phyloP scores from a whole-genome alignment of 2,113 vertebrate species.

The Terrapene triunguis region DNA sequence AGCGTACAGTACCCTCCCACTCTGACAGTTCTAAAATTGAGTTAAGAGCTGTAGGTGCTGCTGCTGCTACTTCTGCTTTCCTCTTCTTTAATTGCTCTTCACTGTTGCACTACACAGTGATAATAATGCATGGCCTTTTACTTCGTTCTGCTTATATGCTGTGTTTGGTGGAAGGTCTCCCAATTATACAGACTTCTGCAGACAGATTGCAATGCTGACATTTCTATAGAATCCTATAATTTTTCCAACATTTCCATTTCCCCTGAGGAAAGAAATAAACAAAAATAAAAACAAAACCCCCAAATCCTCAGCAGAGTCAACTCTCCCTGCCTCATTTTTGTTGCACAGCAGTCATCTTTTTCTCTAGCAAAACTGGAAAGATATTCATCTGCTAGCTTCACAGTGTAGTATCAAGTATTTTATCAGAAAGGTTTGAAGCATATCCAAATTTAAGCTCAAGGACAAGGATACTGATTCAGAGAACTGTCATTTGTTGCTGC shows the following conservation, averaged over 20 bases:
- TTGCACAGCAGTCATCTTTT: conserved; percentile 18
- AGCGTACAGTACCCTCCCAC: conserved; percentile 55
- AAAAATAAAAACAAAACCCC: neutral
- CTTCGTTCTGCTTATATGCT: conserved; percentile 39
- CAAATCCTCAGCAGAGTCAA: neutral
- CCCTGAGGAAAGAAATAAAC: neutral
- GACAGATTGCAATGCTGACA: conserved; percentile 45
- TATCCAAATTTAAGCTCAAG: conserved; percentile 58
- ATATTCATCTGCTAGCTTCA: conserved; percentile 42
- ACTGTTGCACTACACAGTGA: conserved; percentile 42
- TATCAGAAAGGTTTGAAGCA: conserved; percentile 60
- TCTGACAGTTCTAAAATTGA: conserved; percentile 42
- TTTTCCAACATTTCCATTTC: conserved; percentile 51
- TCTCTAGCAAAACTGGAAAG: conserved; percentile 13
- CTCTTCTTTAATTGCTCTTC: conserved; percentile 55
- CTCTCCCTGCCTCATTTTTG: neutral
- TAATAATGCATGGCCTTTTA: conserved; percentile 60
- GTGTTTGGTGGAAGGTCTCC: conserved; percentile 56
- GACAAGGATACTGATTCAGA: conserved; percentile 45
- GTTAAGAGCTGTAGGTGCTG: neutral
- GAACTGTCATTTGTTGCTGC: conserved; percentile 47
- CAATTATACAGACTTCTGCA: conserved; percentile 54
- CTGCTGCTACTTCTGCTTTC: conserved; percentile 40
- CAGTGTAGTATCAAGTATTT: conserved; percentile 24
- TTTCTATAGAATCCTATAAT: conserved; percentile 49